A percentile compares a stretch with the other conserved stretches of the same genome.
These are phyloP conservation scores for Triplophysa siluroides DNA, from an alignment of 2,113 vertebrate genomes.

Conservation along the genomic window DNA sequence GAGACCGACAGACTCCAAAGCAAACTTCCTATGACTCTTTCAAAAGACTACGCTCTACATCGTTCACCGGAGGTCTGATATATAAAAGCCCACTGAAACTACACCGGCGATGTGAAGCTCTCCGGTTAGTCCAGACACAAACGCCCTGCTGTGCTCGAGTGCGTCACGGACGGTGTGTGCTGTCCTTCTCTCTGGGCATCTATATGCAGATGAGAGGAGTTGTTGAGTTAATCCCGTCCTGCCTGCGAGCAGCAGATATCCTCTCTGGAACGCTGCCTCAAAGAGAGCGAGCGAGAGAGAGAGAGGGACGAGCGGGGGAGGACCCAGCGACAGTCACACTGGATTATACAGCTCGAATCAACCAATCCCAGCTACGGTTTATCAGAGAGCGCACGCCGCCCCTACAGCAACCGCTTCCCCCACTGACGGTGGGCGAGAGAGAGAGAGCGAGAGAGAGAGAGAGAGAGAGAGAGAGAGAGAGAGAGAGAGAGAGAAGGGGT, in stretches of 20 bases:
- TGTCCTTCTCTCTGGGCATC: conserved; percentile 63
- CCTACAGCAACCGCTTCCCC: conserved; percentile 57
- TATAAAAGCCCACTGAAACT: neutral
- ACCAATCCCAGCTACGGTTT: conserved; percentile 81
- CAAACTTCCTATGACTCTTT: neutral
- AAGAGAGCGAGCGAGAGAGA: conserved; percentile 57
- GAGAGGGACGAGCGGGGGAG: conserved; percentile 62
- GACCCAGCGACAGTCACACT: conserved; percentile 69
- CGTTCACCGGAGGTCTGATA: neutral
- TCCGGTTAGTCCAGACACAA: neutral
- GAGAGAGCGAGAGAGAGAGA: conserved; percentile 41
- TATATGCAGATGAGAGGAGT: conserved; percentile 76
- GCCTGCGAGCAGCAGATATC: conserved; percentile 77
- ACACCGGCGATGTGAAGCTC: conserved; percentile 1
- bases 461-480: conserved; percentile 56
- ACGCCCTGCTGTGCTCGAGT: conserved; percentile 57
- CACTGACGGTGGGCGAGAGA: conserved; percentile 40
- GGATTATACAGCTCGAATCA: conserved; percentile 78
- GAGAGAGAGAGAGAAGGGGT: conserved; percentile 64
- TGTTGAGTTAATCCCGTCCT: conserved; percentile 77
- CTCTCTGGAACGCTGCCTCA: conserved; percentile 80
- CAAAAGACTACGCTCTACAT: neutral
- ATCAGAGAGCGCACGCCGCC: conserved; percentile 68
- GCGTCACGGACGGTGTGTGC: conserved; percentile 46
- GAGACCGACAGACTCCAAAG: conserved; percentile 13